A percentile compares a stretch with the other conserved stretches of the same genome.
These are phyloP conservation scores for Campaea margaritaria DNA, from an alignment of 2,888 invertebrate genomes.

Conservation along the genomic window DNA sequence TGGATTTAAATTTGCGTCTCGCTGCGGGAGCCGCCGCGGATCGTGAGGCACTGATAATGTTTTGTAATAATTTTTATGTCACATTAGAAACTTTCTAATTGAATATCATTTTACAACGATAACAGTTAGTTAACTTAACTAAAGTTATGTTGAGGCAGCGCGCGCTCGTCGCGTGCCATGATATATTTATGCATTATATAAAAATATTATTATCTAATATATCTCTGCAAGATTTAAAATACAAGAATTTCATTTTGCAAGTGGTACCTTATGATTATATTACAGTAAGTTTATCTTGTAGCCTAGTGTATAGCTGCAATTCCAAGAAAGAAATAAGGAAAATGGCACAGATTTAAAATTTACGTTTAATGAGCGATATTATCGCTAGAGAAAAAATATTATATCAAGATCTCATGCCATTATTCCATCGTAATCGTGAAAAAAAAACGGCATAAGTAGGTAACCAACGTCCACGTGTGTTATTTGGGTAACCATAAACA, in stretches of 20 bases:
- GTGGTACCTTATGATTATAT: no score
- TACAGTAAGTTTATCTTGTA: no score
- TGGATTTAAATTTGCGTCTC: constrained; percentile 72
- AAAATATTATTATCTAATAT: no score
- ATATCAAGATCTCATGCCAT: no score
- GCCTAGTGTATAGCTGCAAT: no score
- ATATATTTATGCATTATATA: no score
- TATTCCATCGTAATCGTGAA: constrained; percentile 12
- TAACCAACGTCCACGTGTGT: constrained; percentile 50
- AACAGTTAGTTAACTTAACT: not conserved
- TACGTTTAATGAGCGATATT: no score
- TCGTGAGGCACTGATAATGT: constrained; percentile 64
- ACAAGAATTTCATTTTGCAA: no score
- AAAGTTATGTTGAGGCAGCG: not conserved
- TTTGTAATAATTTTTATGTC: constrained; percentile 46
- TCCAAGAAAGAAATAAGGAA: no score
- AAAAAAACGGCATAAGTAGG: constrained; percentile 19
- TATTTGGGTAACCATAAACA: constrained; percentile 51
- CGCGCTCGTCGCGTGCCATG: not conserved
- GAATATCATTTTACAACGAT: constrained; percentile 36
- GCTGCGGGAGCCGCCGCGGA: constrained; percentile 66
- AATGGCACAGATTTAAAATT: no score
- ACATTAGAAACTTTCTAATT: constrained; percentile 63
- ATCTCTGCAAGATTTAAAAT: no score
- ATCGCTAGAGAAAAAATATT: no score